A percentile compares a stretch with the other conserved stretches of the same genome.
Evolutionary conservation across 2,888 invertebrate species (phyloP).

Genomic region (Julus scandinavius): DNA sequence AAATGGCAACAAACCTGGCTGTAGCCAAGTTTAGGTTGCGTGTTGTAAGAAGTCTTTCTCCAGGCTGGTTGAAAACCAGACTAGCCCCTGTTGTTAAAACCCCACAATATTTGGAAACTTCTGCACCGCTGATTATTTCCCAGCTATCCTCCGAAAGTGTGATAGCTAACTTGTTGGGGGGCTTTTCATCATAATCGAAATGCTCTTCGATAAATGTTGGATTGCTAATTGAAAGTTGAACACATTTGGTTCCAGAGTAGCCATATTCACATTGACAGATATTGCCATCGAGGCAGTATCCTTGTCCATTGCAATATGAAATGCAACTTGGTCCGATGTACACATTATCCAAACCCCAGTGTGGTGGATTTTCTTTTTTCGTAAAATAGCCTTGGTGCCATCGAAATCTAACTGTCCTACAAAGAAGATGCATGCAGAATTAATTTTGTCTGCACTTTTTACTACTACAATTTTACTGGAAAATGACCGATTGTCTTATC

Average conservation of each 20-base stretch:
- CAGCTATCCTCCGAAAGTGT: constrained; percentile 47
- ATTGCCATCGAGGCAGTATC: constrained; percentile 61
- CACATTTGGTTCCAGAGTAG: constrained; percentile 63
- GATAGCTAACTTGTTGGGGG: constrained; percentile 12
- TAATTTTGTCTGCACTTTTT: neutral
- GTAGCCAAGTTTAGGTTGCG: constrained; percentile 64
- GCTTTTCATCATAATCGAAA: constrained; percentile 60
- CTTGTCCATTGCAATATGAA: constrained; percentile 65
- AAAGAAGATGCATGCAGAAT: constrained; percentile 15
- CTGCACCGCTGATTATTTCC: constrained; percentile 62
- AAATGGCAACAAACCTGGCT: constrained; percentile 62
- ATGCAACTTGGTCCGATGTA: constrained; percentile 66
- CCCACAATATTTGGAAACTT: constrained; percentile 63
- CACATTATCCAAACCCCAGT: constrained; percentile 66
- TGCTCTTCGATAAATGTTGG: constrained; percentile 64
- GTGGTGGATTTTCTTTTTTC: constrained; percentile 46
- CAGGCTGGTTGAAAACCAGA: constrained; percentile 63
- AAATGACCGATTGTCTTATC: constrained; percentile 53
- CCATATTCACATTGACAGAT: constrained; percentile 64
- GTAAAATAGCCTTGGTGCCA: constrained; percentile 63
- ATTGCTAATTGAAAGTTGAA: constrained; percentile 58
- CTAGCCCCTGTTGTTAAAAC: constrained; percentile 63
- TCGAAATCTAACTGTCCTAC: constrained; percentile 62
- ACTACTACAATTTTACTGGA: neutral
- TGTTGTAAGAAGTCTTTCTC: constrained; percentile 64